These are phyloP conservation scores for Callipepla squamata DNA, from an alignment of 2,113 vertebrate genomes.

Conservation along the genomic window DNA sequence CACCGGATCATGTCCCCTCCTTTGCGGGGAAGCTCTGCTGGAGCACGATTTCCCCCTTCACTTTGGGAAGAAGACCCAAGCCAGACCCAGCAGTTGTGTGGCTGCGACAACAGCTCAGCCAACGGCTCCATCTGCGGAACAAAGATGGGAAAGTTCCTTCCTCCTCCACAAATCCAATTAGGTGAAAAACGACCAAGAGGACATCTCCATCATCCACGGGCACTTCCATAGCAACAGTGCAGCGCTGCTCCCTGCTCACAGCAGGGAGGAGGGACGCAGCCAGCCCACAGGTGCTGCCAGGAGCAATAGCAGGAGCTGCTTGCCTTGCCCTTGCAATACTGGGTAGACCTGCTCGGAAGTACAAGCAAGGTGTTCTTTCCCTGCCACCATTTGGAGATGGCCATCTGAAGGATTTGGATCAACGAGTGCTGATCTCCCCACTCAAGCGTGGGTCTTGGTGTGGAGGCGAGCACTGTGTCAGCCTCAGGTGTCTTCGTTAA, in stretches of 20 bases:
- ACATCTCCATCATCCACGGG: not conserved
- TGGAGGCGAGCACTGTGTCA: fast-evolving
- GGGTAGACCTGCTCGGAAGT: not conserved
- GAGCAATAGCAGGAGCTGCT: not conserved
- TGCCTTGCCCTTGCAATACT: not conserved
- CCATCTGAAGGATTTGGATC: not conserved
- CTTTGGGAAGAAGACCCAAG: not conserved
- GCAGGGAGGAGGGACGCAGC: not conserved
- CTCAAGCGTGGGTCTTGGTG: not conserved
- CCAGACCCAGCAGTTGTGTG: fast-evolving
- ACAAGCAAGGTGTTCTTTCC: not conserved
- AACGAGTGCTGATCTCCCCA: not conserved
- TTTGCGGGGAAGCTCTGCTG: not conserved
- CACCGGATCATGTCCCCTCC: fast-evolving
- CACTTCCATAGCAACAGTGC: conserved; percentile 27
- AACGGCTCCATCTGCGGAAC: conserved; percentile 13
- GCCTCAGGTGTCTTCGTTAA: fast-evolving
- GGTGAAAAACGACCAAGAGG: conserved; percentile 35
- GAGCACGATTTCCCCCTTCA: not conserved
- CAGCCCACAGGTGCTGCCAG: not conserved
- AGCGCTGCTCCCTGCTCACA: not conserved
- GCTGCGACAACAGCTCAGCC: not conserved
- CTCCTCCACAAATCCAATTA: conserved; percentile 47
- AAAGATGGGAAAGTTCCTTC: conserved; percentile 56
- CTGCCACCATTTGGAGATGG: not conserved